A percentile compares a stretch with the other conserved stretches of the same genome.
Evolutionary conservation across 2,113 vertebrate genomes (phyloP).

Genomic region (Entelurus aequoreus): DNA sequence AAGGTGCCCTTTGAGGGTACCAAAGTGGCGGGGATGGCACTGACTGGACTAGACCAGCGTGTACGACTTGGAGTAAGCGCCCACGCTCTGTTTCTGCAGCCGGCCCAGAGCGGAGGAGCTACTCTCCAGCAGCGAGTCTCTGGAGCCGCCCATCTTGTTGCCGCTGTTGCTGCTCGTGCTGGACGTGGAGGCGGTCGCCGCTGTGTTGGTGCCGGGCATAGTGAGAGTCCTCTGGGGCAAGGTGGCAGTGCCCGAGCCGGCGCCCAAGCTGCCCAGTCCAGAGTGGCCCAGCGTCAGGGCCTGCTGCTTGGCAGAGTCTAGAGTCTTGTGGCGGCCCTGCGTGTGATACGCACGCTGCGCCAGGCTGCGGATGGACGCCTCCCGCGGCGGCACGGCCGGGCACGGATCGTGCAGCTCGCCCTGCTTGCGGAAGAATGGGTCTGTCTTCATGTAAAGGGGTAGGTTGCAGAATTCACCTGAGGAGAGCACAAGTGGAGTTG

Average conservation of each 20-base stretch:
- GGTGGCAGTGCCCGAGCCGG: constrained; percentile 79
- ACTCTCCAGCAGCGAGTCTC: constrained; percentile 96
- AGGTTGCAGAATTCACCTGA: constrained; percentile 98
- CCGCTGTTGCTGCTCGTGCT: constrained; percentile 65
- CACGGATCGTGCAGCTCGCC: constrained; percentile 88
- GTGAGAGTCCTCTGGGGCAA: constrained; percentile 96
- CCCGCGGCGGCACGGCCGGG: constrained; percentile 88
- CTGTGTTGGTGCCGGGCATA: constrained; percentile 78
- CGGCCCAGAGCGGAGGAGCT: constrained; percentile 88
- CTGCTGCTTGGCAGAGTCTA: constrained; percentile 85
- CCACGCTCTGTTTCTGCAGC: constrained; percentile 90
- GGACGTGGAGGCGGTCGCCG: constrained; percentile 69
- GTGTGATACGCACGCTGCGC: constrained; percentile 87
- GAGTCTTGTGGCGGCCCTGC: constrained; percentile 89
- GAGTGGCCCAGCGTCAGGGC: constrained; percentile 83
- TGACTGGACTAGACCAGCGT: constrained; percentile 84
- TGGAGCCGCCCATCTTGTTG: constrained; percentile 89
- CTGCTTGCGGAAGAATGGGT: constrained; percentile 93
- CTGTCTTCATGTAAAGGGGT: constrained; percentile 94
- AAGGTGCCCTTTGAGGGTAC: constrained; percentile 42
- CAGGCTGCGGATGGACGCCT: constrained; percentile 90
- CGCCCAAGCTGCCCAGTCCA: constrained; percentile 69
- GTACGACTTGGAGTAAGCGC: constrained; percentile 96
- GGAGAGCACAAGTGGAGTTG: background rate
- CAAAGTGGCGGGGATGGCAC: constrained; percentile 41